phyloP scores from a whole-genome alignment of 1,140 invertebrate species.

The Pemphigus obesinymphae region DNA sequence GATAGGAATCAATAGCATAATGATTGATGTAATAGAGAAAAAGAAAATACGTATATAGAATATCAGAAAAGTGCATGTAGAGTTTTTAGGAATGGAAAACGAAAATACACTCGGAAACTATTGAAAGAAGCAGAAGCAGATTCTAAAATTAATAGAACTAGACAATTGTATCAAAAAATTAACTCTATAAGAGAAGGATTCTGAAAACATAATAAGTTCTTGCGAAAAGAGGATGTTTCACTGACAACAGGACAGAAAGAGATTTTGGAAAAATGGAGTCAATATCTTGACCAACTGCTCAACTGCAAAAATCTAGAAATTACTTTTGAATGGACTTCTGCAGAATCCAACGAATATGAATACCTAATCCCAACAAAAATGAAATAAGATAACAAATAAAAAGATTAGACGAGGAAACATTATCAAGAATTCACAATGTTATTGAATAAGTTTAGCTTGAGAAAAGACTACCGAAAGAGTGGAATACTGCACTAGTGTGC shows the following conservation, averaged over 20 bases:
- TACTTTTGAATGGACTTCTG: neutral
- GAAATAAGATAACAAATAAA: neutral
- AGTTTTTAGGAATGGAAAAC: neutral
- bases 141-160: no score
- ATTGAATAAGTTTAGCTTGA: neutral
- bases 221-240: no score
- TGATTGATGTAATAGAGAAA: neutral
- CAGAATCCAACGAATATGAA: neutral
- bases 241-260: no score
- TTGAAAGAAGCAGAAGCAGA: no score
- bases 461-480: constrained; percentile 28
- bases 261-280: no score
- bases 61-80: neutral
- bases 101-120: no score
- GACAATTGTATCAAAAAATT: no score
- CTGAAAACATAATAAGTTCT: no score
- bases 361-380: neutral
- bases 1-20: neutral
- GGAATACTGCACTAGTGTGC: constrained; percentile 20
- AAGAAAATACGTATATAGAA: neutral
- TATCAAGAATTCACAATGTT: neutral
- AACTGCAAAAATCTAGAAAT: no score
- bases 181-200: no score
- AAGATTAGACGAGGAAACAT: neutral
- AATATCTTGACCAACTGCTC: no score